phyloP scores from a whole-genome alignment of 1,140 invertebrate genomes.

The Drosophila mayri region DNA sequence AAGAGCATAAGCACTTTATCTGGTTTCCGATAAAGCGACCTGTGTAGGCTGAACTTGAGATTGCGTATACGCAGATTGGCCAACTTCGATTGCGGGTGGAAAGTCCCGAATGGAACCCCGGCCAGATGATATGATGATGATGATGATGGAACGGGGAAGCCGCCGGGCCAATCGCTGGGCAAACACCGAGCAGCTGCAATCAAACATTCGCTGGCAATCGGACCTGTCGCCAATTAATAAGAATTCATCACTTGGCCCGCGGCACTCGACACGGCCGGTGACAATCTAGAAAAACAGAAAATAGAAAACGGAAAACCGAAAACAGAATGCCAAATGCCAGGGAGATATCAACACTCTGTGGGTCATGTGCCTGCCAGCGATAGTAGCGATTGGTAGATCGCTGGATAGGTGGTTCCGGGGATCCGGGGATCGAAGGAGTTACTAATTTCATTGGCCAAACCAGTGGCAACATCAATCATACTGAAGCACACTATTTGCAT shows the following conservation, averaged over 20 bases:
- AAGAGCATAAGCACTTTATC: slow-evolving; percentile 27
- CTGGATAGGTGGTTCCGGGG: slow-evolving; percentile 4
- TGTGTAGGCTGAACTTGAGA: slow-evolving; percentile 38
- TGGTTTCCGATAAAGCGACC: slow-evolving; percentile 26
- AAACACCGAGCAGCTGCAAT: slow-evolving; percentile 26
- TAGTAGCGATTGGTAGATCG: slow-evolving; percentile 43
- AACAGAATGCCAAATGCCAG: slow-evolving; percentile 53
- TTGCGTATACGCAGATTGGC: slow-evolving; percentile 47
- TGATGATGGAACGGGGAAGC: slow-evolving; percentile 48
- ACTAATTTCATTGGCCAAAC: slow-evolving; percentile 43
- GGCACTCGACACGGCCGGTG: slow-evolving; percentile 49
- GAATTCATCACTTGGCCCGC: slow-evolving; percentile 62
- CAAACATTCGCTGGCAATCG: slow-evolving; percentile 29
- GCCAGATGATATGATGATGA: slow-evolving; percentile 32
- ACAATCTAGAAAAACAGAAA: slow-evolving; percentile 38
- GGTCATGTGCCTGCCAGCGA: slow-evolving; percentile 65
- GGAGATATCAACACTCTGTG: slow-evolving; percentile 48
- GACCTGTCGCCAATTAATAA: slow-evolving; percentile 57
- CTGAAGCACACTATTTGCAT: slow-evolving; percentile 58
- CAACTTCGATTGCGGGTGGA: slow-evolving; percentile 20
- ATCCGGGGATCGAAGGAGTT: slow-evolving; percentile 16
- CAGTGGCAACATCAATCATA: slow-evolving; percentile 62
- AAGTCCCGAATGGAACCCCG: slow-evolving; percentile 15
- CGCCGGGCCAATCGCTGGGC: slow-evolving; percentile 25
- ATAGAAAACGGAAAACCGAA: slow-evolving; percentile 9